These are phyloP conservation scores for Diachasmimorpha longicaudata DNA, from an alignment of 1,140 invertebrate genomes.

Conservation along the genomic window DNA sequence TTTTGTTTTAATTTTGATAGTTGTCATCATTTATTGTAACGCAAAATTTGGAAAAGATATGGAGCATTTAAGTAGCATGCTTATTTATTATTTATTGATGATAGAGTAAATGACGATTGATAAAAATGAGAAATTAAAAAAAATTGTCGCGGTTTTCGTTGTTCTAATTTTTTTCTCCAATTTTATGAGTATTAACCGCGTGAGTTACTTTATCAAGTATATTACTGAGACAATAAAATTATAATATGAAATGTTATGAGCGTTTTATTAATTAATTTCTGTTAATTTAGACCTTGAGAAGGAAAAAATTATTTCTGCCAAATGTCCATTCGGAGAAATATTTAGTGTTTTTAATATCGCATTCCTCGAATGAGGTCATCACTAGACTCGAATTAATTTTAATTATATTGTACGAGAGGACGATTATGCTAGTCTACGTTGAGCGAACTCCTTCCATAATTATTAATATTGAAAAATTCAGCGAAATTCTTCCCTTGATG, in stretches of 20 bases:
- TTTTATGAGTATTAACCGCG: constrained; percentile 2
- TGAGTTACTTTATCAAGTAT: not conserved
- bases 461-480: no score
- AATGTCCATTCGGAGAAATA: no score
- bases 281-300: no score
- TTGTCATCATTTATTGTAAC: not conserved
- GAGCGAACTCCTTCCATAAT: no score
- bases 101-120: not conserved
- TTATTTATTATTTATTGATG: constrained; percentile 16
- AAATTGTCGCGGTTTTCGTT: not conserved
- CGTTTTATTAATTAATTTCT: not conserved
- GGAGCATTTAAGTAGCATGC: not conserved
- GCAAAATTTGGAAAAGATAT: not conserved
- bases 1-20: not conserved
- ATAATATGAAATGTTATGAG: constrained; percentile 1
- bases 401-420: no score
- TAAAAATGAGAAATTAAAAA: not conserved
- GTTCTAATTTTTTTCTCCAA: not conserved
- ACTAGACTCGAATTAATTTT: no score
- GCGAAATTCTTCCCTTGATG: no score
- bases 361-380: no score
- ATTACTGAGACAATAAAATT: constrained; percentile 14
- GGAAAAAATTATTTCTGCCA: no score
- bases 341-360: no score
- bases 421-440: no score